These are phyloP conservation scores for Leucophenga maculata DNA, from an alignment of 2,888 invertebrate genomes.

Conservation along the genomic window DNA sequence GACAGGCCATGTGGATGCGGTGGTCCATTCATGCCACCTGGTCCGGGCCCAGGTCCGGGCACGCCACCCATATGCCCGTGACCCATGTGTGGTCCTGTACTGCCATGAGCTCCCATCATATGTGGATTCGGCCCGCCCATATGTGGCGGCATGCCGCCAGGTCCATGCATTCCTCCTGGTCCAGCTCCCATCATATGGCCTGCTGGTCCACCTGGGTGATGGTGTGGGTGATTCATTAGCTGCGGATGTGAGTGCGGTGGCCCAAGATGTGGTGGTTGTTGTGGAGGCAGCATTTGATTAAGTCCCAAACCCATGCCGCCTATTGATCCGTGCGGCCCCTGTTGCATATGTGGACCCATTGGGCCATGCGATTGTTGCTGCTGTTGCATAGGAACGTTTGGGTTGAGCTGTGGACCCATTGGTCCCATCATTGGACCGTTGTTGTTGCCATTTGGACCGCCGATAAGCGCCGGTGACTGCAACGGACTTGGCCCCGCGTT, in stretches of 20 bases:
- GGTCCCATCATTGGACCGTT: slow-evolving; percentile 65
- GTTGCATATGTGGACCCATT: slow-evolving; percentile 67
- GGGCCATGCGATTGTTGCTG: slow-evolving; percentile 55
- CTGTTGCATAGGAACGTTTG: slow-evolving; percentile 72
- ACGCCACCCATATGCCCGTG: slow-evolving; percentile 67
- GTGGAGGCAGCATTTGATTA: slow-evolving; percentile 68
- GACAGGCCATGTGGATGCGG: slow-evolving; percentile 57
- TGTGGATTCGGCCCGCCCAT: slow-evolving; percentile 55
- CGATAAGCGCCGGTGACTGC: slow-evolving; percentile 59
- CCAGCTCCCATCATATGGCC: slow-evolving; percentile 66
- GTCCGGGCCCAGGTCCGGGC: slow-evolving; percentile 60
- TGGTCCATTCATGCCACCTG: slow-evolving; percentile 65
- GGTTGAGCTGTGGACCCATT: slow-evolving; percentile 70
- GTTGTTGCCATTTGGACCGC: slow-evolving; percentile 52
- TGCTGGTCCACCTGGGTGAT: slow-evolving; percentile 64
- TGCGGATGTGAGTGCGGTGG: slow-evolving; percentile 61
- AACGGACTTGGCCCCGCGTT: slow-evolving; percentile 63
- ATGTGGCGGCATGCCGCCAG: slow-evolving; percentile 59
- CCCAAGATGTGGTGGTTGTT: slow-evolving; percentile 65
- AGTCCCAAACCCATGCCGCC: slow-evolving; percentile 68
- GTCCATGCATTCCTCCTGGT: slow-evolving; percentile 59
- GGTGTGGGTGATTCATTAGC: slow-evolving; percentile 66
- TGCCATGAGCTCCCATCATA: slow-evolving; percentile 62
- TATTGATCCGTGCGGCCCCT: slow-evolving; percentile 53
- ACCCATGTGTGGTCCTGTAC: slow-evolving; percentile 60